A percentile compares a stretch with the other conserved stretches of the same genome.
Evolutionary conservation across 2,888 invertebrate species (phyloP).

Genomic region (Sesamia inferens): DNA sequence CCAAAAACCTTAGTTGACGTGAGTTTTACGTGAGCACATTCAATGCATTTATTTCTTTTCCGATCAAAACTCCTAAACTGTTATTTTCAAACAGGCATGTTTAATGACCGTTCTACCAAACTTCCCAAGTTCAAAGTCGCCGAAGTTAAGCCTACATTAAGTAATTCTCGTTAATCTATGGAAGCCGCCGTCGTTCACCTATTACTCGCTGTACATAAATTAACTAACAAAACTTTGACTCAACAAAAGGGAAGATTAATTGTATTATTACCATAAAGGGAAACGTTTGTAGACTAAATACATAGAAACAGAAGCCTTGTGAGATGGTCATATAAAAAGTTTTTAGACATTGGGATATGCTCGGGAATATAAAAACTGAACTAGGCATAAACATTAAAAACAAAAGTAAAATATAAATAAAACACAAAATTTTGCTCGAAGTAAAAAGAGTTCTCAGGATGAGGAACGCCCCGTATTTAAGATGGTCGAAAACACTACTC

Average conservation of each 20-base stretch:
- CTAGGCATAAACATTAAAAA: too few species aligned
- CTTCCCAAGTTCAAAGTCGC: slow-evolving; percentile 53
- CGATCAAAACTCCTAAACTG: too few species aligned
- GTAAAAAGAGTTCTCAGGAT: too few species aligned
- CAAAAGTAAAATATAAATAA: too few species aligned
- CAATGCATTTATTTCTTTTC: too few species aligned
- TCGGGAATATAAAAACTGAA: not conserved
- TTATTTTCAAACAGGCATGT: not conserved
- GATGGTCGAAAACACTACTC: too few species aligned
- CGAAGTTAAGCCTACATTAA: slow-evolving; percentile 38
- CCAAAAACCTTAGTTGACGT: too few species aligned
- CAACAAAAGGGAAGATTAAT: slow-evolving; percentile 65
- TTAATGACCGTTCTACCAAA: slow-evolving; percentile 4
- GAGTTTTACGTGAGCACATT: too few species aligned
- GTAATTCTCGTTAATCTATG: slow-evolving; percentile 62
- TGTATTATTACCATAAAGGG: slow-evolving; percentile 56
- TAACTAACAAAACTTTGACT: slow-evolving; percentile 62
- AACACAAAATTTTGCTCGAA: too few species aligned
- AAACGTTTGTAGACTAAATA: slow-evolving; percentile 31
- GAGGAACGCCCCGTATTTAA: not conserved
- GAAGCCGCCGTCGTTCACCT: slow-evolving; percentile 45
- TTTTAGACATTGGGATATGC: not conserved
- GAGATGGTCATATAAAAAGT: not conserved
- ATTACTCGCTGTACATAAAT: slow-evolving; percentile 60
- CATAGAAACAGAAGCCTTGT: slow-evolving; percentile 28